Conservation (phyloP, 1,140 invertebrate genomes). For the Plectrocnemia conspersa region DNA sequence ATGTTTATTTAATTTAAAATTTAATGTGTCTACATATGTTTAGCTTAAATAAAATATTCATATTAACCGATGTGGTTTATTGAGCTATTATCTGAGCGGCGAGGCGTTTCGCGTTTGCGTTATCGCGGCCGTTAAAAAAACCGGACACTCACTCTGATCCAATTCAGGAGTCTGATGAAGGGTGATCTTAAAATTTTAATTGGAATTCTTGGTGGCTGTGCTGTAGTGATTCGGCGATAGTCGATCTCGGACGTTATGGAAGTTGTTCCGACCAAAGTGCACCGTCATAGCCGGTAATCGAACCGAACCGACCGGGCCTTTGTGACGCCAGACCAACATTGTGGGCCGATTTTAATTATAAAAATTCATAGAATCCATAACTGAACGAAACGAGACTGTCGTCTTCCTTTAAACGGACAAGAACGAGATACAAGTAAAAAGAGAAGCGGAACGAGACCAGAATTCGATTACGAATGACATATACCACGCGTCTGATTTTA, state of each 20-base stretch:
- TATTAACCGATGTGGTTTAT: no score
- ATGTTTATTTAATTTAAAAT: neutral
- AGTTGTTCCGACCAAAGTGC: constrained; percentile 27
- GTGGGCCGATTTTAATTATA: constrained; percentile 31
- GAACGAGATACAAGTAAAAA: no score
- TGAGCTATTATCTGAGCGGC: neutral
- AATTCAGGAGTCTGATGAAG: constrained; percentile 25
- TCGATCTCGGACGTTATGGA: constrained; percentile 16
- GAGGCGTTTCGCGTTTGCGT: neutral
- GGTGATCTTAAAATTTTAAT: constrained; percentile 25
- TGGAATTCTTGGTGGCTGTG: constrained; percentile 16
- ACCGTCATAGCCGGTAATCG: constrained; percentile 36
- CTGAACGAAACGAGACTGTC: neutral
- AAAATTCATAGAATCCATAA: constrained; percentile 33
- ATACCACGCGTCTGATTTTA: no score
- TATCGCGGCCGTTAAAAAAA: constrained; percentile 5
- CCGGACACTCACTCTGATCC: constrained; percentile 18
- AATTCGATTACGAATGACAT: no score
- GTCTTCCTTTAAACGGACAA: neutral
- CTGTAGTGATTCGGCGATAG: neutral
- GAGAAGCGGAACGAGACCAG: no score
- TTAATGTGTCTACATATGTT: no score
- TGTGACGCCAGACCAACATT: constrained; percentile 17
- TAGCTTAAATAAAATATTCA: no score
- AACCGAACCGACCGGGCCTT: constrained; percentile 29